Evolutionary conservation across 2,113 vertebrate species (phyloP), one percentile per base, ranked within the genome.

Genomic region (Scolopax mira): DNA sequence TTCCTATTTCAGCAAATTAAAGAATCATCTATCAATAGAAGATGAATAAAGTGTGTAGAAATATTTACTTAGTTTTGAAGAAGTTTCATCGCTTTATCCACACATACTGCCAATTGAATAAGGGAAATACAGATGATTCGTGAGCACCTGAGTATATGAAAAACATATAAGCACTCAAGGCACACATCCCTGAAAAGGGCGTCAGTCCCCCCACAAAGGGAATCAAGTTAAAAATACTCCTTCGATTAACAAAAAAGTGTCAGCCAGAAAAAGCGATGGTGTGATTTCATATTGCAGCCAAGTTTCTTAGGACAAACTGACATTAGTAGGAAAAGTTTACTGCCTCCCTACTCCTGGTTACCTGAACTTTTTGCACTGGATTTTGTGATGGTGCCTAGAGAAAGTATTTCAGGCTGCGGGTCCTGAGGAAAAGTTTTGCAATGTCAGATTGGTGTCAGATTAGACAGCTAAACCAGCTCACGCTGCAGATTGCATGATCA

Each of bases 361-460:
- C 55, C 35, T n/a, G 8, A 72, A 58, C 58, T 83, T 66, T 46
- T 19, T 51, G 9, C 13, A 3, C 49, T 55, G 49, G 19, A 35
- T 55, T 87, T 81, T 66, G 11, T 13, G 27, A 70, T 27, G 9
- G 9, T 18, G n/a, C 5, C 8, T 19, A 25, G 17, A 85, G 3
- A 35, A 73, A 90, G 65, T 30, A 31, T 46, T 37, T 62, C 46
- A 81, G 30, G 16, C 21, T 58, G 31, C n/a, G 37, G 42, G 79
- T 39, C 37, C 41, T 17, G 41, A 78, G 22, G 13, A 75, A 55
- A 37, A 48, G 19, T 58, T 81, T 37, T 74, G 42, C 25, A 62
- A 10, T 0, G 0, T 70, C 46, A 61, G 11, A 51, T 0, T 37
- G 13, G 27, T 55, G 46, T 39, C 51, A 33, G 48, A 67, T 65